phyloP scores from a whole-genome alignment of 2,797 vertebrate genomes.

The Molossus molossus region DNA sequence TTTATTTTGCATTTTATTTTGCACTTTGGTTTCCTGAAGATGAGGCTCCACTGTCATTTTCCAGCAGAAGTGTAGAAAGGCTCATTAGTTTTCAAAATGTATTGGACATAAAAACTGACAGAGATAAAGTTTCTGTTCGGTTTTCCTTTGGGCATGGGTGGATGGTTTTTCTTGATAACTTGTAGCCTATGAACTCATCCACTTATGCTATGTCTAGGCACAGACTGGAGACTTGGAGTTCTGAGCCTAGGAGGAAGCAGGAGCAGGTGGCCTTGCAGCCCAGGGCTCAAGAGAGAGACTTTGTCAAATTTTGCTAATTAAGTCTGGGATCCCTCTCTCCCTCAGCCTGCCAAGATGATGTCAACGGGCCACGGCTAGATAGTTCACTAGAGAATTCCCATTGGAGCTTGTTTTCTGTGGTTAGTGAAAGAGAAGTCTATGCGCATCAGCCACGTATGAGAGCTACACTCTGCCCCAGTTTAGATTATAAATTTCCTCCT shows the following conservation, averaged over 20 bases:
- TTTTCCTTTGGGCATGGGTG: background rate
- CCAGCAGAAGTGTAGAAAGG: background rate
- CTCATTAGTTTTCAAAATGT: constrained; percentile 52
- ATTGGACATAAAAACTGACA: background rate
- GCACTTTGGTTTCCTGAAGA: background rate
- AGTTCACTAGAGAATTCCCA: constrained; percentile 75
- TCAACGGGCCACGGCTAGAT: background rate
- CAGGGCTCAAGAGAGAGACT: constrained; percentile 47
- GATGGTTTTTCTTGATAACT: constrained; percentile 36
- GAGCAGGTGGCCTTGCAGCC: constrained; percentile 43
- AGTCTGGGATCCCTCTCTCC: constrained; percentile 64
- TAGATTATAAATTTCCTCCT: constrained; percentile 55
- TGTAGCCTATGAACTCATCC: constrained; percentile 22
- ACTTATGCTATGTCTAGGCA: background rate
- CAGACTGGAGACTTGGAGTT: constrained; percentile 51
- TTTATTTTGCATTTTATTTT: background rate
- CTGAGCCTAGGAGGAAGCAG: background rate
- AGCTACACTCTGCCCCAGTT: constrained; percentile 39
- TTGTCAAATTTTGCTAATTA: constrained; percentile 81
- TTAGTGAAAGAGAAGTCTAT: constrained; percentile 66
- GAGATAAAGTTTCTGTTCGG: background rate
- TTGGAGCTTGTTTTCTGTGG: constrained; percentile 19
- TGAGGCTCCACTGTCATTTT: background rate
- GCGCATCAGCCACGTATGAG: background rate
- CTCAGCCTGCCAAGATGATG: constrained; percentile 51